These are phyloP conservation scores for Limonius californicus DNA, from an alignment of 1,140 invertebrate genomes.

Conservation along the genomic window DNA sequence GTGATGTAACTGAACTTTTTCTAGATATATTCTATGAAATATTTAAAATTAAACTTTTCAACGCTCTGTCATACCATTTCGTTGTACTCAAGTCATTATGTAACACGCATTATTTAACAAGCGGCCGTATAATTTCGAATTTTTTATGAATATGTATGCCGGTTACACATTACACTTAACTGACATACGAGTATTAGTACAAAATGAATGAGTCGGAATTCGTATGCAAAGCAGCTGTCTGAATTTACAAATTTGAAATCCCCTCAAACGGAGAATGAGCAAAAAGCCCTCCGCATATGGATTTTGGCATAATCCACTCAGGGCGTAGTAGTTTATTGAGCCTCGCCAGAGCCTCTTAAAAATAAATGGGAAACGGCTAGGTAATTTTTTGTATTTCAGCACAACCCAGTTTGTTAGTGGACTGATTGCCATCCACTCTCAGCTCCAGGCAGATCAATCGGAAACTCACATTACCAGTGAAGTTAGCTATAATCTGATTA, in stretches of 20 bases:
- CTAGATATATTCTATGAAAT: too few species aligned
- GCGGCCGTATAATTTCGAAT: too few species aligned
- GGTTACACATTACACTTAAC: too few species aligned
- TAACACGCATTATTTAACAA: too few species aligned
- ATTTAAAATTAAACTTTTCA: too few species aligned
- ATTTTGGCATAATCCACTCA: not conserved
- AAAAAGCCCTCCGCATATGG: not conserved
- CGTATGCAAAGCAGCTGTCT: not conserved
- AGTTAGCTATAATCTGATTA: slow-evolving; percentile 14
- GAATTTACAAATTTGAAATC: not conserved
- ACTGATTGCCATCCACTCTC: slow-evolving; percentile 9
- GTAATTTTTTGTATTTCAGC: slow-evolving; percentile 4
- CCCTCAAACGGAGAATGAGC: not conserved
- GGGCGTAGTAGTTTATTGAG: too few species aligned
- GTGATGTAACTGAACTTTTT: too few species aligned
- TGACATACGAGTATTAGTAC: too few species aligned
- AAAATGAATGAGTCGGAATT: not conserved
- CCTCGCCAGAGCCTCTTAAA: not conserved
- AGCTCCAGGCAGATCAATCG: slow-evolving; percentile 11
- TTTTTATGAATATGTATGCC: too few species aligned
- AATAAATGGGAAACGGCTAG: not conserved
- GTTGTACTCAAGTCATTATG: too few species aligned
- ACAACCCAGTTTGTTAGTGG: slow-evolving; percentile 4
- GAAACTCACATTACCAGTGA: slow-evolving; percentile 8
- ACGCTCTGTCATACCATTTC: too few species aligned